Evolutionary conservation across 2,888 invertebrate species (phyloP).

Genomic region (Theodoxus fluviatilis): DNA sequence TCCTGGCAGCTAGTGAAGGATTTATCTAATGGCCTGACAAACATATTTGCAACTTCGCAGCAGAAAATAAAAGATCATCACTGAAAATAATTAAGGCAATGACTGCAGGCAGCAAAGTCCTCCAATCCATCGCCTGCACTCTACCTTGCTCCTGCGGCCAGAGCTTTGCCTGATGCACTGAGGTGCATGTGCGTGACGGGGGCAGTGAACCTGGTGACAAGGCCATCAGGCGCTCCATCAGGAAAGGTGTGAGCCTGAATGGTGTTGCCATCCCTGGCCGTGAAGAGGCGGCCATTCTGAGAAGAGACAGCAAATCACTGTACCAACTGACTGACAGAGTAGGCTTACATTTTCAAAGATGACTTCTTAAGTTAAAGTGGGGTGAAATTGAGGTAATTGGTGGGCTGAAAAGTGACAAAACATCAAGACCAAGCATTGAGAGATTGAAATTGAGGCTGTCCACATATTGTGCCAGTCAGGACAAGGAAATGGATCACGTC

Average conservation of each 20-base stretch:
- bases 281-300: slow-evolving; percentile 73
- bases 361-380: no score
- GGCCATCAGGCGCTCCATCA: slow-evolving; percentile 79
- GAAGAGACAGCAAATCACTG: slow-evolving; percentile 41
- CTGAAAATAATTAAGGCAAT: not conserved
- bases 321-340: no score
- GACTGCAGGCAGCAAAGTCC: not conserved
- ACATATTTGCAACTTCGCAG: not conserved
- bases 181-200: slow-evolving; percentile 84
- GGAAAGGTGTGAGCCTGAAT: slow-evolving; percentile 85
- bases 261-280: slow-evolving; percentile 84
- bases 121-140: not conserved
- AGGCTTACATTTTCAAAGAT: no score
- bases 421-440: no score
- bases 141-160: slow-evolving; percentile 75
- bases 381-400: no score
- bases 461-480: no score
- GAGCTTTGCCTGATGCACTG: slow-evolving; percentile 72
- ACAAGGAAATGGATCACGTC: no score
- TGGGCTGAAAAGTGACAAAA: no score
- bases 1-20: no score
- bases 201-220: slow-evolving; percentile 85
- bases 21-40: no score
- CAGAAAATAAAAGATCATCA: not conserved
- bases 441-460: no score